phyloP scores from a whole-genome alignment of 2,797 vertebrate species.

The Hozukius guyotensis region DNA sequence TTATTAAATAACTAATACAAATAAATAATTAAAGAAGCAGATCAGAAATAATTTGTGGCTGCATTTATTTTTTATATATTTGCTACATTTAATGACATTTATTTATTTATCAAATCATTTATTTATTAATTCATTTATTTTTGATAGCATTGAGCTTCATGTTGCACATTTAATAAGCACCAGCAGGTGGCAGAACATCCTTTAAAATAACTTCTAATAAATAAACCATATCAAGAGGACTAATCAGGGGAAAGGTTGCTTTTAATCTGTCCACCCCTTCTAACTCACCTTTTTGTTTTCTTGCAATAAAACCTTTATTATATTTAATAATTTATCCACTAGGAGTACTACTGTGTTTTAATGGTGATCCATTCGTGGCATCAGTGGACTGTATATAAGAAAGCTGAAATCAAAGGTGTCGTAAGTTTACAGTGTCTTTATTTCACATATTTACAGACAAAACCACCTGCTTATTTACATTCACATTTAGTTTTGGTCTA shows the following conservation, averaged over 20 bases:
- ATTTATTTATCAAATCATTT: too few species aligned
- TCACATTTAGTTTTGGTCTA: constrained; percentile 49
- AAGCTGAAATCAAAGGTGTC: neutral
- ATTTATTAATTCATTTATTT: too few species aligned
- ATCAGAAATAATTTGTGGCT: too few species aligned
- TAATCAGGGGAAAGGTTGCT: neutral
- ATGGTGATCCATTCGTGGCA: neutral
- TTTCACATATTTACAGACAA: constrained; percentile 66
- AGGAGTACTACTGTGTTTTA: neutral
- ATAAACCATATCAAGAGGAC: neutral
- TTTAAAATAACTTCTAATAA: neutral
- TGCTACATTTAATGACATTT: too few species aligned
- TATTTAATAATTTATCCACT: neutral
- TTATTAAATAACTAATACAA: too few species aligned
- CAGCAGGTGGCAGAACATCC: constrained; percentile 7
- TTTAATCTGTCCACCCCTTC: neutral
- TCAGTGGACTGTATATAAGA: neutral
- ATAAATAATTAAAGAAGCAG: too few species aligned
- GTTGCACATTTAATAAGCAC: neutral
- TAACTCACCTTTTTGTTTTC: neutral
- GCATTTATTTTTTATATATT: too few species aligned
- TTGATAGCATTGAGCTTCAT: neutral
- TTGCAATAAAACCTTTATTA: neutral
- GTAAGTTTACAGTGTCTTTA: constrained; percentile 48
- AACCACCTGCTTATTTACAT: constrained; percentile 59